Percentiles rank a stretch among this genome's conserved stretches.
Evolutionary conservation across 2,113 vertebrate species (phyloP).

Genomic region (Pterophyllum scalare): DNA sequence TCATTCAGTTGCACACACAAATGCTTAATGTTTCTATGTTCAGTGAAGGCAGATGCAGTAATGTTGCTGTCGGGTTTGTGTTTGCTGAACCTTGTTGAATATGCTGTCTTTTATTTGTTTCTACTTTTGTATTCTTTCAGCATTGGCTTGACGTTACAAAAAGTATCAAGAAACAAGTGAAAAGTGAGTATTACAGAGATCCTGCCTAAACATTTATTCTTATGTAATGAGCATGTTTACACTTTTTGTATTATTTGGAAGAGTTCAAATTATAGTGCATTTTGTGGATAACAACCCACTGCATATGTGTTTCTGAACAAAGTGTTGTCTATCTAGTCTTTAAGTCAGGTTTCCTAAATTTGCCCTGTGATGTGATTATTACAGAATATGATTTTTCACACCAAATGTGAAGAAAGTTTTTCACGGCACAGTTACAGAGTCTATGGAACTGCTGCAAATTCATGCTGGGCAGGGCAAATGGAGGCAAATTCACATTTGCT

Average conservation of each 20-base stretch:
- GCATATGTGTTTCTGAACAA: not conserved
- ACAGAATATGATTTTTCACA: not conserved
- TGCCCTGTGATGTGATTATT: not conserved
- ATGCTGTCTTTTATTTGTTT: not conserved
- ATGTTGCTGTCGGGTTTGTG: not conserved
- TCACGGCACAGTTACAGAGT: not conserved
- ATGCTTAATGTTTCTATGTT: not conserved
- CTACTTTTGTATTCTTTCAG: slow-evolving; percentile 78
- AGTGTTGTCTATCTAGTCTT: not conserved
- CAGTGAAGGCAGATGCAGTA: not conserved
- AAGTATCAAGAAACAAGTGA: slow-evolving; percentile 99
- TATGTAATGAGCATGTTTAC: not conserved
- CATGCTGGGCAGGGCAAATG: not conserved
- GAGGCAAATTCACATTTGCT: not conserved
- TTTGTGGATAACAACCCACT: not conserved
- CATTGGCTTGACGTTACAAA: slow-evolving; percentile 98
- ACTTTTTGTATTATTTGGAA: not conserved
- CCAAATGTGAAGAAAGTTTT: not conserved
- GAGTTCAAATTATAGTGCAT: not conserved
- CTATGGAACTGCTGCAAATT: not conserved
- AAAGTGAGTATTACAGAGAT: slow-evolving; percentile 89
- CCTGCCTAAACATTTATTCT: not conserved
- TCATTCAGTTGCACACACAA: not conserved
- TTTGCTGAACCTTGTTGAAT: not conserved
- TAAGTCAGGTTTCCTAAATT: not conserved